Conservation (phyloP, 2,113 vertebrate genomes). For the Paedocypris sp. region DNA sequence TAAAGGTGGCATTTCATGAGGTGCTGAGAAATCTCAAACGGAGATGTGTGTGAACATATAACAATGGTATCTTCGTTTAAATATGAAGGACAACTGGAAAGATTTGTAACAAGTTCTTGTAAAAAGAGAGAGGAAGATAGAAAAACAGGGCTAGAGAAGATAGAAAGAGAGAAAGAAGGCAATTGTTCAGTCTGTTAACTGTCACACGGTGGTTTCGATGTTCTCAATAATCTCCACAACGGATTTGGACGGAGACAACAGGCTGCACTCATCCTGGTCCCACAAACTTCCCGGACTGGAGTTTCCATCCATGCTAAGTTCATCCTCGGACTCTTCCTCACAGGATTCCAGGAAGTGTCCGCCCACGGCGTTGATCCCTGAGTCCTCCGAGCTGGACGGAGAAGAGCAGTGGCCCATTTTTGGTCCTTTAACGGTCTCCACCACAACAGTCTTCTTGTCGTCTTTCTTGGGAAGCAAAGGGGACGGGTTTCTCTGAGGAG, state of each 20-base stretch:
- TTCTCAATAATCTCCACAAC: conserved; percentile 95
- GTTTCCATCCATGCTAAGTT: conserved; percentile 68
- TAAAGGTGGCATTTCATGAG: too few relatives aligned
- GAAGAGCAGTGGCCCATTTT: conserved; percentile 90
- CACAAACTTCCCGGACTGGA: conserved; percentile 86
- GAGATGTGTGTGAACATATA: too few relatives aligned
- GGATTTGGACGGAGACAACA: conserved; percentile 85
- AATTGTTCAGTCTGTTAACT: conserved; percentile 5
- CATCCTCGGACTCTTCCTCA: conserved; percentile 81
- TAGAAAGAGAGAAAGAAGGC: not conserved
- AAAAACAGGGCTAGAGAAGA: not conserved
- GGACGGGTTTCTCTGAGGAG: conserved; percentile 17
- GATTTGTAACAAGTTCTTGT: not conserved
- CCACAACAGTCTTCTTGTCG: conserved; percentile 41
- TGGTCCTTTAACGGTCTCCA: conserved; percentile 69
- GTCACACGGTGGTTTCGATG: conserved; percentile 94
- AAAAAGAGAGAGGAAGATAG: too few relatives aligned
- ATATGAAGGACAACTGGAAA: not conserved
- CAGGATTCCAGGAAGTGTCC: conserved; percentile 86
- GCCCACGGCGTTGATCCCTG: conserved; percentile 87
- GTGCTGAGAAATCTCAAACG: too few relatives aligned
- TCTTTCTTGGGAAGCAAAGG: conserved; percentile 27
- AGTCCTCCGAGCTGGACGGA: conserved; percentile 93
- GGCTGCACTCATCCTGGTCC: conserved; percentile 83
- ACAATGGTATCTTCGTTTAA: too few relatives aligned